Evolutionary conservation across 2,797 vertebrate genomes (phyloP).

Genomic region (Lutjanus argentimaculatus): DNA sequence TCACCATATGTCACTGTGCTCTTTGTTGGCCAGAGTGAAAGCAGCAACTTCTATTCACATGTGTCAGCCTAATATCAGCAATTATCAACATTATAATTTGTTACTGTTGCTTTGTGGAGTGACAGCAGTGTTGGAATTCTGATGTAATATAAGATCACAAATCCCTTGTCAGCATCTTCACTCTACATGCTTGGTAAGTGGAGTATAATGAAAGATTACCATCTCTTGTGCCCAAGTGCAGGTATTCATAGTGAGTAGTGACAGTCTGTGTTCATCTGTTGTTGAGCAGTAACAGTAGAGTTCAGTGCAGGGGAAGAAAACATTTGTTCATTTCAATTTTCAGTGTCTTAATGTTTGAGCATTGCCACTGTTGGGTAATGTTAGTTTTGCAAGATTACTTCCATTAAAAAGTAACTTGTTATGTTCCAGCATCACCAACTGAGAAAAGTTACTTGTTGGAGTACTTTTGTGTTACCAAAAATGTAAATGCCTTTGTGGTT

Average conservation of each 20-base stretch:
- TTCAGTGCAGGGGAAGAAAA: neutral
- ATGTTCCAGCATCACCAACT: too few relatives aligned
- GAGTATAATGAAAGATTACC: slow-evolving; percentile 16
- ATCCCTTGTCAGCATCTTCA: slow-evolving; percentile 1
- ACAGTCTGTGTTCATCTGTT: slow-evolving; percentile 8
- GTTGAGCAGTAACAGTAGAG: neutral
- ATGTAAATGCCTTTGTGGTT: too few relatives aligned
- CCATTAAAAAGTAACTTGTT: too few relatives aligned
- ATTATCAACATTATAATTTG: slow-evolving; percentile 44
- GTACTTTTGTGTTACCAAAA: too few relatives aligned
- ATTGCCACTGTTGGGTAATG: too few relatives aligned
- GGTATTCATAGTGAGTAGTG: neutral
- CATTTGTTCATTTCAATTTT: neutral
- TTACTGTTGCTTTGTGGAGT: slow-evolving; percentile 17
- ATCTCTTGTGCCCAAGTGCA: slow-evolving; percentile 10
- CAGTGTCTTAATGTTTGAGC: neutral
- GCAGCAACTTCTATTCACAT: slow-evolving; percentile 20
- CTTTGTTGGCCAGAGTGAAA: slow-evolving; percentile 21
- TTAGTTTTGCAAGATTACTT: too few relatives aligned
- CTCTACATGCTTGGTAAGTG: neutral
- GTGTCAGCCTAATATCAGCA: slow-evolving; percentile 37
- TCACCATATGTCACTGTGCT: slow-evolving; percentile 29
- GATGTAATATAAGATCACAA: slow-evolving; percentile 34
- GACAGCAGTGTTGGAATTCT: slow-evolving; percentile 14
- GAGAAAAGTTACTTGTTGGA: too few relatives aligned